These are phyloP conservation scores for Philereme transversata DNA, from an alignment of 2,888 invertebrate genomes.

Conservation along the genomic window DNA sequence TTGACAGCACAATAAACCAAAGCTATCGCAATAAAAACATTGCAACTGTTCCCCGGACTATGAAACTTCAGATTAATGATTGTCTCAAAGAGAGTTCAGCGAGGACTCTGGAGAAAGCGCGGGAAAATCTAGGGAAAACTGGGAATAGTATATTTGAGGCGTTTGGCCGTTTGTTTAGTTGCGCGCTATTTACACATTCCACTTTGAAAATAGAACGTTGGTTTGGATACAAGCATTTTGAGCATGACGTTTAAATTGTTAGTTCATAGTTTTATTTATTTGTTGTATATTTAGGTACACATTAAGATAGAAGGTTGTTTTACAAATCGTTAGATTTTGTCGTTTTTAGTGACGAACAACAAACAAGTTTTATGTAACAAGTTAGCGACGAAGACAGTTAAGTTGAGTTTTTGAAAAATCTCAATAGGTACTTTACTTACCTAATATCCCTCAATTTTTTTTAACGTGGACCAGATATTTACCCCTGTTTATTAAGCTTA, in stretches of 20 bases:
- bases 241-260: background rate
- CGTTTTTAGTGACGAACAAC: no score
- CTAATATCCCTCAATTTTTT: no score
- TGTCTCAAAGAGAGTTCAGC: constrained; percentile 22
- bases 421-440: no score
- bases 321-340: no score
- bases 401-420: no score
- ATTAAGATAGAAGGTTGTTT: no score
- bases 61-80: constrained; percentile 39
- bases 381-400: no score
- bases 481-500: no score
- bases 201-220: background rate
- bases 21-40: constrained; percentile 30
- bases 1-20: constrained; percentile 27
- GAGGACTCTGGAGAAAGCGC: constrained; percentile 23
- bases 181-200: background rate
- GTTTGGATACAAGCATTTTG: background rate
- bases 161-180: background rate
- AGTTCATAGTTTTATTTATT: no score
- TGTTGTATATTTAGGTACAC: no score
- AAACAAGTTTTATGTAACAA: no score
- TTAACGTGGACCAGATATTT: no score
- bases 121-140: constrained; percentile 4
- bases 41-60: constrained; percentile 29
- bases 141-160: background rate